Evolutionary conservation across 2,113 vertebrate species (phyloP).

Genomic region (Atherinomorus stipes): DNA sequence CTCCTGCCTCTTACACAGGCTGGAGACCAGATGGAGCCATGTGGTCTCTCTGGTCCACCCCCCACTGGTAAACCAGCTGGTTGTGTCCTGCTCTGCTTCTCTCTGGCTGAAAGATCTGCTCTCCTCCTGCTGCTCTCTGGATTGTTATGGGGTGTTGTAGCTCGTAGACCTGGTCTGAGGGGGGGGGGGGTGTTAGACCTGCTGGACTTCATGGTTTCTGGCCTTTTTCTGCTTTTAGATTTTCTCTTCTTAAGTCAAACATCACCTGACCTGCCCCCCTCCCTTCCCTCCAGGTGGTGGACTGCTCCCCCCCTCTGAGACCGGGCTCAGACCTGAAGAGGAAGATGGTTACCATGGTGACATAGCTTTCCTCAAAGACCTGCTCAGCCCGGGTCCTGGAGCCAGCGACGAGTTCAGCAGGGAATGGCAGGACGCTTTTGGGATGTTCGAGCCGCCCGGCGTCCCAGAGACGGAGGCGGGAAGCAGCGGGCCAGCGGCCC

Average conservation of each 20-base stretch:
- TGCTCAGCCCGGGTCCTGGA: conserved; percentile 77
- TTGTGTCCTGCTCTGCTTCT: conserved; percentile 1
- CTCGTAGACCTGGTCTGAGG: no score
- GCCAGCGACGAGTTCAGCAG: conserved; percentile 72
- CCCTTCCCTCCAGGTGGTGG: conserved; percentile 21
- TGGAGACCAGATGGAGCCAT: conserved; percentile 20
- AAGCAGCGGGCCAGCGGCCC: conserved; percentile 1
- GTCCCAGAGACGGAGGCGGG: conserved; percentile 4
- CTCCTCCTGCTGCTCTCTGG: no score
- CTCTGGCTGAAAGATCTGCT: no score
- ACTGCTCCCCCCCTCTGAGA: background rate
- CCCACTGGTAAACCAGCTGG: conserved; percentile 68
- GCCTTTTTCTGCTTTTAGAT: no score
- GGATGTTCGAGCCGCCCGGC: conserved; percentile 67
- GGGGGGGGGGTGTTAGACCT: no score
- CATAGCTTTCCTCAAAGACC: conserved; percentile 86
- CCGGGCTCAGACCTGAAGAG: conserved; percentile 54
- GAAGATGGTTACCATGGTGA: conserved; percentile 83
- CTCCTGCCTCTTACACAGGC: conserved; percentile 3
- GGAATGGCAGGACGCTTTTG: conserved; percentile 82
- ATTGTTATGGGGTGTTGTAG: no score
- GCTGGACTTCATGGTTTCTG: no score
- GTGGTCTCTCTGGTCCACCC: conserved; percentile 43
- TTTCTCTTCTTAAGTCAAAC: no score
- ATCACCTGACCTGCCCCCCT: no score